Base-by-base conservation (phyloP, 1,140 invertebrate genomes). In the Mesaphorura yosii region DNA sequence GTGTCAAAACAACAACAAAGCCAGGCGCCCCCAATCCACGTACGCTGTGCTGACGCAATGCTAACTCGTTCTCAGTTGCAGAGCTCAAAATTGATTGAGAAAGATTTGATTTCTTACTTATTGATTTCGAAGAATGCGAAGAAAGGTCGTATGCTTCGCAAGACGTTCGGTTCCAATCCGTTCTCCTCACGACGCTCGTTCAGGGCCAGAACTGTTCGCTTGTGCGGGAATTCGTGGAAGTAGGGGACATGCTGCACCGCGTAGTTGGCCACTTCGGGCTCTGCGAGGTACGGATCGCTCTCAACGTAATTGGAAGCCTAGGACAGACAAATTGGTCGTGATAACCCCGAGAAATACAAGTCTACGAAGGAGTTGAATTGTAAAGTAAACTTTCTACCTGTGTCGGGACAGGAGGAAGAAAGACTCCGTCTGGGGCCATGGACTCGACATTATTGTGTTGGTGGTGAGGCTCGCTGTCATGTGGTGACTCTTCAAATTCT, bases 101-200 rank as follows among this genome's bases (percentile, higher is more conserved):
- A 51, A 34, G 10, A 34, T n/a, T 5, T 7, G 34, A 31, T 28
- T 39, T 22, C 28, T 63, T 57, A 59, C 61, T 57, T 63, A 53
- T 51, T 47, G n/a, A 47, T 40, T 50, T 63, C 61, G 51, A 59
- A 63, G 51, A 64, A 64, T n/a, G 62, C 51, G 48, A 64, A 64
- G 60, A 56, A 64, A 20, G 62, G 62, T 53, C 62, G 53, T 31
- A 64, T 64, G 47, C 56, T 59, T 28, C 62, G 27, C 6, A 64
- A 48, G 17, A 61, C 37, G 48, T 62, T 61, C 27, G 57, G 57
- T 39, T 64, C 62, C 23, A 62, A 48, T 38, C 62, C 62, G 29
- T 64, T 55, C 23, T 62, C 53, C 25, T 51, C 62, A 17, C 62
- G 50, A 26, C 54, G 26, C 31, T 61, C 57, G 25, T 64, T 61